phyloP scores from a whole-genome alignment of 1,140 invertebrate species.

The Onthophagus taurus region DNA sequence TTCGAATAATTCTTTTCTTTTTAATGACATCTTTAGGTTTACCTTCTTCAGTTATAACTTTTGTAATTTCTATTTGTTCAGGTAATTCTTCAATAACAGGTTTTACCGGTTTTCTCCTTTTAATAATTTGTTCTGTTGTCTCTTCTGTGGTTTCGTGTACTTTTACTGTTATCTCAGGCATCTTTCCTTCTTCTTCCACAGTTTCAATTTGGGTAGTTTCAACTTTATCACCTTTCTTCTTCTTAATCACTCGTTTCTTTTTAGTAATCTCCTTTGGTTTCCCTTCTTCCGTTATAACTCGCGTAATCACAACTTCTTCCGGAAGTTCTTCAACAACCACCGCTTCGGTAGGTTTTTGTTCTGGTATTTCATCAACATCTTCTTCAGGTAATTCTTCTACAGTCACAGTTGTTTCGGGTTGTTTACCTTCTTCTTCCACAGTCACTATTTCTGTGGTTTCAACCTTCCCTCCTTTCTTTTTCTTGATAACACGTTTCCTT shows the following conservation, averaged over 20 bases:
- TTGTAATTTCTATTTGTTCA: conserved; percentile 33
- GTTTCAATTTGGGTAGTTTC: conserved; percentile 30
- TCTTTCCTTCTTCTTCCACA: conserved; percentile 38
- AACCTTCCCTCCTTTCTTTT: conserved; percentile 25
- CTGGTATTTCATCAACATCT: conserved; percentile 34
- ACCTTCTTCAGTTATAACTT: conserved; percentile 38
- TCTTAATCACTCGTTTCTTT: conserved; percentile 23
- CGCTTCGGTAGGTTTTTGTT: conserved; percentile 30
- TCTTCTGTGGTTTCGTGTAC: conserved; percentile 11
- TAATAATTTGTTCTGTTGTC: conserved; percentile 26
- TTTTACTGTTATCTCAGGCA: conserved; percentile 27
- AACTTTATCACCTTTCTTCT: conserved; percentile 28
- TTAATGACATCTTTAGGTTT: conserved; percentile 23
- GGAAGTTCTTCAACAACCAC: conserved; percentile 26
- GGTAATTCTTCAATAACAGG: conserved; percentile 28
- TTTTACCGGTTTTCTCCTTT: conserved; percentile 31
- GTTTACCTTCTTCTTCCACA: conserved; percentile 34
- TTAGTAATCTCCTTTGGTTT: conserved; percentile 14
- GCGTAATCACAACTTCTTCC: conserved; percentile 34
- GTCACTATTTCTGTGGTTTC: conserved; percentile 29
- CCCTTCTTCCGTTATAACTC: conserved; percentile 31
- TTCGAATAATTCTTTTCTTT: conserved; percentile 25
- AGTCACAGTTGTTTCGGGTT: conserved; percentile 32
- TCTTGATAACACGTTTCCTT: conserved; percentile 25
- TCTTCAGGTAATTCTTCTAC: conserved; percentile 33